phyloP scores from a whole-genome alignment of 2,888 invertebrate genomes.

The Antheraea assamensis region DNA sequence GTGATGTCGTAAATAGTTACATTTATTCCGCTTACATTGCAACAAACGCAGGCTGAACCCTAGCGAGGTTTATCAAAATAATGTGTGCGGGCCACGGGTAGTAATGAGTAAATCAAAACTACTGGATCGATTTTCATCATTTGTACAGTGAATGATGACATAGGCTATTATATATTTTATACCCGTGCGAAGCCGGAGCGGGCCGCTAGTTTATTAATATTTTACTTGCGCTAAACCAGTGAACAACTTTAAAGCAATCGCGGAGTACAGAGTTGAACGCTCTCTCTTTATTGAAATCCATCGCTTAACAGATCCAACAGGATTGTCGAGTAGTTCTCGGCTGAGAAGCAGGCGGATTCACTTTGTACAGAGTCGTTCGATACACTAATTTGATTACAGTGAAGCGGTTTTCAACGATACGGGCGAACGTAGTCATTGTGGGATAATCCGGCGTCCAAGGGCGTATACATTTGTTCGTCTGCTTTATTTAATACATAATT shows the following conservation, averaged over 20 bases:
- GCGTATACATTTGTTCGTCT: not conserved
- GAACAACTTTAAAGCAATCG: not conserved
- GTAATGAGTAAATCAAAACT: too few species aligned
- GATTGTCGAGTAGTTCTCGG: slow-evolving; percentile 32
- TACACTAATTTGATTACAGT: slow-evolving; percentile 48
- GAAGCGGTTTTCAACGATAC: slow-evolving; percentile 41
- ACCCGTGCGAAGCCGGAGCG: too few species aligned
- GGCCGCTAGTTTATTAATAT: too few species aligned
- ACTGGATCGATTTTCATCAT: too few species aligned
- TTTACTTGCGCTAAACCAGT: not conserved
- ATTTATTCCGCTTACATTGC: too few species aligned
- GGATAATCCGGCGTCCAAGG: not conserved
- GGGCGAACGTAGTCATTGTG: slow-evolving; percentile 29
- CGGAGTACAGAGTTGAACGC: not conserved
- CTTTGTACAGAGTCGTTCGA: slow-evolving; percentile 20
- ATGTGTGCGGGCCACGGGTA: too few species aligned
- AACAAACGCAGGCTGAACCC: too few species aligned
- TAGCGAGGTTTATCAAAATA: too few species aligned
- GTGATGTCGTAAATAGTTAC: too few species aligned
- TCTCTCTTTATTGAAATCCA: slow-evolving; percentile 30
- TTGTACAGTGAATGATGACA: too few species aligned
- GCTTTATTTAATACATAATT: not conserved
- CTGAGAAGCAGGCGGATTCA: slow-evolving; percentile 29
- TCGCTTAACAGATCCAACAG: slow-evolving; percentile 44
- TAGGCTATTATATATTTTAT: too few species aligned